These are phyloP conservation scores for Baccha elongata DNA, from an alignment of 2,888 invertebrate species.

Conservation along the genomic window DNA sequence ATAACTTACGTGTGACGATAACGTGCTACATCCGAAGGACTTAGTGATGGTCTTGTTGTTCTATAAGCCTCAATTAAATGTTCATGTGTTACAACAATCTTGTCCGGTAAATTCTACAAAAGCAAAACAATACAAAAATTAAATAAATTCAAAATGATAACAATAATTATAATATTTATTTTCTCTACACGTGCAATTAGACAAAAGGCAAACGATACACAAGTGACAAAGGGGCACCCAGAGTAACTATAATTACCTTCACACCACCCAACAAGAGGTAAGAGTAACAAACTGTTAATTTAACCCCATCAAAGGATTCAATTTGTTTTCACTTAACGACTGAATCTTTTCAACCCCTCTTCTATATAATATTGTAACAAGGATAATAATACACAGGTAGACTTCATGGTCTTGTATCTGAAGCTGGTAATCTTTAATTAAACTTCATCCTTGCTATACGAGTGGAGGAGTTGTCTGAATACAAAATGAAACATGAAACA, in stretches of 20 bases:
- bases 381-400: conserved; percentile 48
- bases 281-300: conserved; percentile 9
- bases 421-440: conserved; percentile 69
- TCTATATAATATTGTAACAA: conserved; percentile 20
- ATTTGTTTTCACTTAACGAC: conserved; percentile 68
- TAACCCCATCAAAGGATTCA: conserved; percentile 61
- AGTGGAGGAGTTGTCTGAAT: conserved; percentile 17
- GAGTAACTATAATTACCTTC: conserved; percentile 6
- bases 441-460: conserved; percentile 58
- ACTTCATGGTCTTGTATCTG: conserved; percentile 52
- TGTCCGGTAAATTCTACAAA: conserved; percentile 80
- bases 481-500: not conserved
- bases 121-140: conserved; percentile 6
- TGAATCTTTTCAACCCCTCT: conserved; percentile 48
- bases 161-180: not conserved
- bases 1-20: conserved; percentile 89
- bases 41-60: conserved; percentile 91
- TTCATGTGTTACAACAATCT: conserved; percentile 83
- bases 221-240: conserved; percentile 13
- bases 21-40: conserved; percentile 86
- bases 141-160: conserved; percentile 77
- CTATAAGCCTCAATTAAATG: conserved; percentile 87
- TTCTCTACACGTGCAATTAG: conserved; percentile 28
- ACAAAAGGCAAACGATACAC: conserved; percentile 20
- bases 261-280: not conserved